Conservation (phyloP, 2,113 vertebrate genomes). For the Panthera tigris region DNA sequence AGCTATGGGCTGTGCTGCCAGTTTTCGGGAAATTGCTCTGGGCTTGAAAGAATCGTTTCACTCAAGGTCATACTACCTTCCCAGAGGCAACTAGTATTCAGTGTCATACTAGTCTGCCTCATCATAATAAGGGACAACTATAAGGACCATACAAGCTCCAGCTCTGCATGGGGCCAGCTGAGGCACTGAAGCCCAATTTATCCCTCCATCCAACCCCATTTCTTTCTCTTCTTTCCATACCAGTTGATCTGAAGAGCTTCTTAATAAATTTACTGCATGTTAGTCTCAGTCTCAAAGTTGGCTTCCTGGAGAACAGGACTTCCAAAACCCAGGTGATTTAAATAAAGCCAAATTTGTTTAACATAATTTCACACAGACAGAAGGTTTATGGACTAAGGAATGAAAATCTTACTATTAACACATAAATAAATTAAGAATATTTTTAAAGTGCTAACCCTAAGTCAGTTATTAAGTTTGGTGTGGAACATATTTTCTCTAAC, state of each 20-base stretch:
- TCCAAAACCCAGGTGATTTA: not conserved
- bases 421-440: not conserved
- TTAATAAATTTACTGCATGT: not conserved
- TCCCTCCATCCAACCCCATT: not conserved
- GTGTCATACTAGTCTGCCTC: not conserved
- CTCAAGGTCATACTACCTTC: not conserved
- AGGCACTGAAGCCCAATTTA: not conserved
- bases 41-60: not conserved
- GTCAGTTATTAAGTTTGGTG: not conserved
- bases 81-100: not conserved
- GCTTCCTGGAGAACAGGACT: not conserved
- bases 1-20: not conserved
- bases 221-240: not conserved
- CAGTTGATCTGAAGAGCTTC: not conserved
- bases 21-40: not conserved
- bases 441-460: not conserved
- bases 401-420: not conserved
- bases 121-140: not conserved
- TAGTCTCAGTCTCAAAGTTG: not conserved
- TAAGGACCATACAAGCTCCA: not conserved
- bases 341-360: not conserved
- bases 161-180: not conserved
- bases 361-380: not conserved
- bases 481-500: not conserved
- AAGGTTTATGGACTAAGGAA: not conserved